Percentiles rank a stretch among this genome's conserved stretches.
These are phyloP conservation scores for Drosophila anomalata DNA, from an alignment of 2,888 invertebrate species.

Conservation along the genomic window DNA sequence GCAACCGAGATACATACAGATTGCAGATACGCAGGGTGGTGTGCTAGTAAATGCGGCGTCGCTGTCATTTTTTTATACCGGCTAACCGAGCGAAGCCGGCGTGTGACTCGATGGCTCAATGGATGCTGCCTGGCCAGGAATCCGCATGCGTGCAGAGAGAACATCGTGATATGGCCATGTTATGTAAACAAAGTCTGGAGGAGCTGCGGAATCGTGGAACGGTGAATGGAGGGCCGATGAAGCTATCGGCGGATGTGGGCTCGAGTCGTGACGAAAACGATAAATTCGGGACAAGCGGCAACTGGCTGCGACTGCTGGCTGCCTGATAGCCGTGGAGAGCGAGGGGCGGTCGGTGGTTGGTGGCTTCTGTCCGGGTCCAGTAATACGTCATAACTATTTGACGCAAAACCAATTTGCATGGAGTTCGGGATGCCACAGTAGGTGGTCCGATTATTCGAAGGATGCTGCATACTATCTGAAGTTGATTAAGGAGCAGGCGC, in stretches of 20 bases:
- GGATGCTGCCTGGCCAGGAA: slow-evolving; percentile 52
- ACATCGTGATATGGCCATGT: slow-evolving; percentile 51
- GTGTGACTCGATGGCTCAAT: slow-evolving; percentile 27
- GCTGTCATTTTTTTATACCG: slow-evolving; percentile 45
- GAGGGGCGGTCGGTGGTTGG: slow-evolving; percentile 32
- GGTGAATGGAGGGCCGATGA: neutral
- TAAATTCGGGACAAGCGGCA: slow-evolving; percentile 27
- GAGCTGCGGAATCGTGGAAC: neutral
- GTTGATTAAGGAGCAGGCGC: slow-evolving; percentile 34
- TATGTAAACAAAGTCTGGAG: slow-evolving; percentile 62
- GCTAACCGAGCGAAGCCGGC: slow-evolving; percentile 37
- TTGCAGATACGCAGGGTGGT: slow-evolving; percentile 50
- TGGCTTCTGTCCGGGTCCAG: slow-evolving; percentile 54
- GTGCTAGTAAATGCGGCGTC: slow-evolving; percentile 49
- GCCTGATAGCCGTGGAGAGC: slow-evolving; percentile 58
- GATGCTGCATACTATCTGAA: slow-evolving; percentile 27
- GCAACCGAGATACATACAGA: slow-evolving; percentile 27
- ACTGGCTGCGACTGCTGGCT: slow-evolving; percentile 48
- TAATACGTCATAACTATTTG: slow-evolving; percentile 71
- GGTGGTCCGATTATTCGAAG: slow-evolving; percentile 7
- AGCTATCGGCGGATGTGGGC: neutral
- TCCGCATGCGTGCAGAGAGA: slow-evolving; percentile 44
- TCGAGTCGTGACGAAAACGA: slow-evolving; percentile 31
- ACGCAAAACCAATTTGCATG: slow-evolving; percentile 67
- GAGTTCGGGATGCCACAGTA: slow-evolving; percentile 1